Percentiles rank a stretch among this genome's conserved stretches.
These are phyloP conservation scores for Polietes domitor DNA, from an alignment of 2,888 invertebrate genomes.

Conservation along the genomic window DNA sequence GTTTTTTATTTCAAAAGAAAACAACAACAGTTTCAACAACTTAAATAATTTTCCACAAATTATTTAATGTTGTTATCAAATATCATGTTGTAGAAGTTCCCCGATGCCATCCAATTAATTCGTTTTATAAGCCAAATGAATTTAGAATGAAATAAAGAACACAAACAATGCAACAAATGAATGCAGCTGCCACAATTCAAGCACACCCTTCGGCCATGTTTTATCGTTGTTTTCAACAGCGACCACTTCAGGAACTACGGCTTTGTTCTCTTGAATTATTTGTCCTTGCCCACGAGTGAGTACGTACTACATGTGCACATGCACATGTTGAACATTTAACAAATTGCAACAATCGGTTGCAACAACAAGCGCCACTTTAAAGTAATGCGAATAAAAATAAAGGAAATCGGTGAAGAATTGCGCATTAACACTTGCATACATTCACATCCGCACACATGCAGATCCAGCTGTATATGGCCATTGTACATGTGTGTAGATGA, in stretches of 20 bases:
- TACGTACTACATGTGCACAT: neutral
- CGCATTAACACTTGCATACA: conserved; percentile 3
- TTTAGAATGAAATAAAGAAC: neutral
- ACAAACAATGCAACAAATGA: neutral
- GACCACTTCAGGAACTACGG: neutral
- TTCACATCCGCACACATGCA: neutral
- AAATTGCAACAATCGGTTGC: conserved; percentile 28
- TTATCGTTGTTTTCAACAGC: neutral
- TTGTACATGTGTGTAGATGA: neutral
- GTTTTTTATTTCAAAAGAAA: too few species aligned
- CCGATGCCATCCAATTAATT: too few species aligned
- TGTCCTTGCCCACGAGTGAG: neutral
- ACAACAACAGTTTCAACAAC: too few species aligned
- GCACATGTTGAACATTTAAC: conserved; percentile 25
- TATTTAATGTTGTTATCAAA: too few species aligned
- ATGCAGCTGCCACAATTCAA: neutral
- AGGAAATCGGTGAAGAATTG: conserved; percentile 18
- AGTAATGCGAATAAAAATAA: conserved; percentile 15
- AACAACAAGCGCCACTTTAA: conserved; percentile 3
- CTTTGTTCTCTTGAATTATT: too few species aligned
- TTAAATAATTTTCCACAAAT: too few species aligned
- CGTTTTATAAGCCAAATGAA: too few species aligned
- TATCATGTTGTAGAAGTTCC: too few species aligned
- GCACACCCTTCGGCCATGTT: neutral
- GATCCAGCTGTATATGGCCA: neutral